Conservation (phyloP, 2,888 invertebrate species). For the Rhodophaea formosa region DNA sequence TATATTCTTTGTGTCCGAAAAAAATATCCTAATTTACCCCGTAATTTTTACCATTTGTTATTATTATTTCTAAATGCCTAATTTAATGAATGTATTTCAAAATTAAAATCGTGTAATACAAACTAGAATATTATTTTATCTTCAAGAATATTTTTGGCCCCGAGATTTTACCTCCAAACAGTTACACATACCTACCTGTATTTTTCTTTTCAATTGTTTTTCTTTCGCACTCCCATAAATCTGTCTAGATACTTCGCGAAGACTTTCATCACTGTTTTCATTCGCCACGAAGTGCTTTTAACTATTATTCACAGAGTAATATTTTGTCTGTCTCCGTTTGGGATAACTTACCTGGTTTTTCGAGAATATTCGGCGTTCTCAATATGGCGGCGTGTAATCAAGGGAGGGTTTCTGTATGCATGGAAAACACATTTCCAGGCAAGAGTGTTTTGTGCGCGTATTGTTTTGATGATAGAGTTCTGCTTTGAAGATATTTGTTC, state of each 20-base stretch:
- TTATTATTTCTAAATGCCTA: too few species aligned
- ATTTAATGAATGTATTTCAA: too few species aligned
- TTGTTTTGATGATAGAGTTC: not conserved
- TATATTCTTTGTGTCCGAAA: too few species aligned
- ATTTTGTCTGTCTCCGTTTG: slow-evolving; percentile 28
- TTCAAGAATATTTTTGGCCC: too few species aligned
- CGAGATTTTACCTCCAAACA: too few species aligned
- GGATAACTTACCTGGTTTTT: slow-evolving; percentile 10
- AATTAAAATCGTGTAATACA: too few species aligned
- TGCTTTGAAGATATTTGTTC: not conserved
- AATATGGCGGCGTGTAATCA: slow-evolving; percentile 12
- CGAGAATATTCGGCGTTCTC: slow-evolving; percentile 2
- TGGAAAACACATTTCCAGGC: not conserved
- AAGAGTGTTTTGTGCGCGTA: not conserved
- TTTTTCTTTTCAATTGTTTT: slow-evolving; percentile 4
- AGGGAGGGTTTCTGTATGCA: not conserved
- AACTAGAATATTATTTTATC: too few species aligned
- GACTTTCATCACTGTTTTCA: slow-evolving; percentile 32
- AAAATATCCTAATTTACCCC: too few species aligned
- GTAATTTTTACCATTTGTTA: too few species aligned
- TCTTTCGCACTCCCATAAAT: slow-evolving; percentile 5
- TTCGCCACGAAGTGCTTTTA: slow-evolving; percentile 43
- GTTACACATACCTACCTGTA: not conserved
- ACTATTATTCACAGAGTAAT: slow-evolving; percentile 40
- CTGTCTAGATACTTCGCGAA: slow-evolving; percentile 13